Evolutionary conservation across 1,140 invertebrate species (phyloP).

Genomic region (Cotesia glomerata): DNA sequence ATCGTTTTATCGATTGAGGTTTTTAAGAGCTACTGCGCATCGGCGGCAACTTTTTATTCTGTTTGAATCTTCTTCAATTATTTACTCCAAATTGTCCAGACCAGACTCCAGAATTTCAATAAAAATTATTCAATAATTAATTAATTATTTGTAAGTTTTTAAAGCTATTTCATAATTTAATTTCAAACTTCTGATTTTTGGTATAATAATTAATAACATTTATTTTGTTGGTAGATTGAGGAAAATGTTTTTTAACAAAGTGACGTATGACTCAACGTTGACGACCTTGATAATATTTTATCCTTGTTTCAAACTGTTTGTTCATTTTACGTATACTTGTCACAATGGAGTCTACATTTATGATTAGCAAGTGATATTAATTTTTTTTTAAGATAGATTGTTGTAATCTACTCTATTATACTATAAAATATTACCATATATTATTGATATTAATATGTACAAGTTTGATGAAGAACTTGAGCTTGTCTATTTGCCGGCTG

Average conservation of each 20-base stretch:
- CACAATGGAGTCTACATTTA: background rate
- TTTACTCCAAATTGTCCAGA: background rate
- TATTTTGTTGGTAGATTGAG: too few relatives aligned
- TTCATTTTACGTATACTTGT: background rate
- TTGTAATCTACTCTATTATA: too few relatives aligned
- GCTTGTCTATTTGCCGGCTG: slow-evolving; percentile 39
- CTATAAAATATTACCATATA: background rate
- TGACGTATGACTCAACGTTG: background rate
- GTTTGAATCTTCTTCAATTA: background rate
- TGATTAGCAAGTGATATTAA: background rate
- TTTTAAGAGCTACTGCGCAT: background rate
- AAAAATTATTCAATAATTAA: too few relatives aligned
- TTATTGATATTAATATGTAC: slow-evolving; percentile 37
- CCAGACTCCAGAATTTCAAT: too few relatives aligned
- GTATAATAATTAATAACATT: too few relatives aligned
- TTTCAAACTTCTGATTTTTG: too few relatives aligned
- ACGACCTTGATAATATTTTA: slow-evolving; percentile 13
- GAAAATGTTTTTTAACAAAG: too few relatives aligned
- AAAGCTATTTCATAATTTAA: too few relatives aligned
- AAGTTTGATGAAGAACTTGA: slow-evolving; percentile 38
- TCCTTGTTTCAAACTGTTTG: background rate
- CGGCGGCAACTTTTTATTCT: background rate
- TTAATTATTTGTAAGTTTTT: too few relatives aligned
- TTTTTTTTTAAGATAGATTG: background rate
- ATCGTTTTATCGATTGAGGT: slow-evolving; percentile 13